These are phyloP conservation scores for Dicerorhinus sumatrensis DNA, from an alignment of 2,113 vertebrate genomes.

Conservation along the genomic window DNA sequence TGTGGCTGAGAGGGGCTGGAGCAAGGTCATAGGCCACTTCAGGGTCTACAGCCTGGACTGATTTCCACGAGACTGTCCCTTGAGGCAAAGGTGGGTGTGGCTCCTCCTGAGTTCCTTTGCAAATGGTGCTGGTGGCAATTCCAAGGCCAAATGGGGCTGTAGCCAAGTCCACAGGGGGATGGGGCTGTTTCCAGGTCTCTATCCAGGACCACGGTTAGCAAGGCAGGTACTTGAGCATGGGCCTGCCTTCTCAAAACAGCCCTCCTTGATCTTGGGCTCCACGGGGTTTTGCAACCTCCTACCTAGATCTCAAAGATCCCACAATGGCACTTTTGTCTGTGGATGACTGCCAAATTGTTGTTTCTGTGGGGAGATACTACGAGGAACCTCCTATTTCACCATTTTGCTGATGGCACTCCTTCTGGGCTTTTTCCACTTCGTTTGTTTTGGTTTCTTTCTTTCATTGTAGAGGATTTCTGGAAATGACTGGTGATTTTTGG, in stretches of 20 bases:
- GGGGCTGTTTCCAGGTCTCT: too few species aligned
- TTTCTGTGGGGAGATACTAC: background rate
- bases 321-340: background rate
- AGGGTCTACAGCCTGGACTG: background rate
- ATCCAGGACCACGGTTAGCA: too few species aligned
- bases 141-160: background rate
- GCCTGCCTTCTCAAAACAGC: background rate
- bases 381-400: background rate
- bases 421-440: background rate
- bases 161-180: background rate
- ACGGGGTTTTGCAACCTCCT: background rate
- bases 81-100: background rate
- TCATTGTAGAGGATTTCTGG: background rate
- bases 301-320: background rate
- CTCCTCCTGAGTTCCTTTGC: background rate
- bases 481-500: background rate
- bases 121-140: background rate
- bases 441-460: background rate
- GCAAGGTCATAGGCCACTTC: too few species aligned
- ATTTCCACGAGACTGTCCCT: background rate
- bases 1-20: background rate
- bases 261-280: background rate
- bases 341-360: background rate
- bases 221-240: too few species aligned
- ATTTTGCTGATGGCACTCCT: background rate